Conservation (phyloP, 92 coral and sea anemone species). For the Porites lobata region DNA sequence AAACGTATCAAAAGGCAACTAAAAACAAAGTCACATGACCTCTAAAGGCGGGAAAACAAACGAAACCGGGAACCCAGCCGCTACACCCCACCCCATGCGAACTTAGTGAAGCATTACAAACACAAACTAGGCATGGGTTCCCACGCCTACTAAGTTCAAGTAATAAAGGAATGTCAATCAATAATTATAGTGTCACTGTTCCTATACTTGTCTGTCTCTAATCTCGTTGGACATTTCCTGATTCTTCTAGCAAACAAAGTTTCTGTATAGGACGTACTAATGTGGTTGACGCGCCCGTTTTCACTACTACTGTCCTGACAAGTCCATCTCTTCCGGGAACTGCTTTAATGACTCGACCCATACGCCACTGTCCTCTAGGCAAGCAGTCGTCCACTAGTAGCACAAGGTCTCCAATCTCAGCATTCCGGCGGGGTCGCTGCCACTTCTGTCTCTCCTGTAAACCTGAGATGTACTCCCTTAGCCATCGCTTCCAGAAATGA, state of each 20-base stretch:
- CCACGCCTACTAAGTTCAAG: not conserved
- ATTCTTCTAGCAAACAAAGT: conserved; percentile 8
- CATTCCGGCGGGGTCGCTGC: conserved; percentile 43
- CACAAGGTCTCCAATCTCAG: conserved; percentile 56
- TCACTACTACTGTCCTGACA: conserved; percentile 53
- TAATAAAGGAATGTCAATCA: not conserved
- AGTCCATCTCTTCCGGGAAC: conserved; percentile 46
- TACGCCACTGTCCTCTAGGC: conserved; percentile 44
- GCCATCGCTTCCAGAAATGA: conserved; percentile 67
- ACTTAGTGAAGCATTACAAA: conserved; percentile 3
- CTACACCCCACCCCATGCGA: conserved; percentile 24
- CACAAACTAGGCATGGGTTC: no score
- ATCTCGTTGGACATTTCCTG: conserved; percentile 1
- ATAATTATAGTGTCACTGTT: conserved; percentile 1
- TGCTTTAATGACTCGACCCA: conserved; percentile 37
- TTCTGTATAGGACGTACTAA: conserved; percentile 21
- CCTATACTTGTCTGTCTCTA: not conserved
- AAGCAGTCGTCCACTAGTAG: conserved; percentile 39
- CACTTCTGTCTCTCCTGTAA: conserved; percentile 68
- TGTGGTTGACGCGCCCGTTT: conserved; percentile 23
- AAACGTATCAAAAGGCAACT: no score
- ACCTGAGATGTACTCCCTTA: conserved; percentile 69
- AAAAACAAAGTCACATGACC: no score
- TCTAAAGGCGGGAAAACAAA: no score
- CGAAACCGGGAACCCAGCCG: not conserved